Evolutionary conservation across 2,113 vertebrate genomes (phyloP).

Genomic region (Carettochelys insculpta): DNA sequence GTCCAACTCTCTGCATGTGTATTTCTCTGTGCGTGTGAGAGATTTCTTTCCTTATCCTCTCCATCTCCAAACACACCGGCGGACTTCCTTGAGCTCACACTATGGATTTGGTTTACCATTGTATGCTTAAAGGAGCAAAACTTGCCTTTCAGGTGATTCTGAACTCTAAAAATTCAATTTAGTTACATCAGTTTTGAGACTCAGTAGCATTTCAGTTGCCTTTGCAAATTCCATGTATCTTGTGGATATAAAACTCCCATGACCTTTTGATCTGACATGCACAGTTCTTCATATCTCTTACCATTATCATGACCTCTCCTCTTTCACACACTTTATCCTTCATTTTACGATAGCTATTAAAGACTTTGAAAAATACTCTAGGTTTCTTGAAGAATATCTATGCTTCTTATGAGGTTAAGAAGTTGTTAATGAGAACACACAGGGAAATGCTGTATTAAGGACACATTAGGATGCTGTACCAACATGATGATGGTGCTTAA

Average conservation of each 20-base stretch:
- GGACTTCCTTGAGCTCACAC: background rate
- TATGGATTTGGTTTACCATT: background rate
- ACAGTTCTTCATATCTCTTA: background rate
- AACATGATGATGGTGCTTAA: background rate
- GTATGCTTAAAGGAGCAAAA: background rate
- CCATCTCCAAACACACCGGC: background rate
- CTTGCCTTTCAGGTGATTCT: background rate
- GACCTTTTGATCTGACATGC: background rate
- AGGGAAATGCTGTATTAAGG: slow-evolving; percentile 31
- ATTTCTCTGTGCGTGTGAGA: background rate
- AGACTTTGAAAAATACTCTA: slow-evolving; percentile 51
- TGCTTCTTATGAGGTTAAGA: slow-evolving; percentile 49
- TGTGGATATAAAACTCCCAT: background rate
- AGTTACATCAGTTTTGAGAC: background rate
- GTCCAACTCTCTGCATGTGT: background rate
- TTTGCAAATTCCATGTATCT: background rate
- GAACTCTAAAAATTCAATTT: background rate
- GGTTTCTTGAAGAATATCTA: slow-evolving; percentile 68
- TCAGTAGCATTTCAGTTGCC: background rate
- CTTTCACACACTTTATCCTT: slow-evolving; percentile 65
- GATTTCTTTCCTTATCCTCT: background rate
- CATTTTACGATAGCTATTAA: slow-evolving; percentile 61
- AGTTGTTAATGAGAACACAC: slow-evolving; percentile 43
- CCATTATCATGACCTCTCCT: slow-evolving; percentile 59
- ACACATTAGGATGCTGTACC: slow-evolving; percentile 8